A percentile compares a stretch with the other conserved stretches of the same genome.
These are phyloP conservation scores for Dynastes maya DNA, from an alignment of 2,888 invertebrate genomes.

Conservation along the genomic window DNA sequence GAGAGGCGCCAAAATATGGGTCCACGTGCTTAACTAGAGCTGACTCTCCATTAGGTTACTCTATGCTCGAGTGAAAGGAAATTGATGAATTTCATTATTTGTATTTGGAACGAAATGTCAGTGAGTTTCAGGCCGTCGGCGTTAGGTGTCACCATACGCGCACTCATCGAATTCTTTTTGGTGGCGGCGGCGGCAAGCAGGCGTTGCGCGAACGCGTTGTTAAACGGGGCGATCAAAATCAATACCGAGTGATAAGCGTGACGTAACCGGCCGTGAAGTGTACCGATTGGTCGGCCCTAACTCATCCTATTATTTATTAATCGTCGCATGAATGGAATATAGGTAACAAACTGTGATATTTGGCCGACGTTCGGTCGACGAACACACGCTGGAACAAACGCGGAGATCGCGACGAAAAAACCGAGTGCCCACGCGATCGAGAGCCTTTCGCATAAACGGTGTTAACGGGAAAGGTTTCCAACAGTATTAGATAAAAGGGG, in stretches of 20 bases:
- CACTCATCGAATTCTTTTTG: not conserved
- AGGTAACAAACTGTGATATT: conserved; percentile 67
- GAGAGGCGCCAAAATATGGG: no score
- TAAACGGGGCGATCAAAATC: conserved; percentile 64
- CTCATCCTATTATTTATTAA: conserved; percentile 75
- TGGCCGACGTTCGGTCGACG: conserved; percentile 63
- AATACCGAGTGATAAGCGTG: conserved; percentile 70
- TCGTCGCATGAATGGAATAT: conserved; percentile 71
- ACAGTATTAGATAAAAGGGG: no score
- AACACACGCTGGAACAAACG: conserved; percentile 57
- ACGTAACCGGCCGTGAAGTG: conserved; percentile 71
- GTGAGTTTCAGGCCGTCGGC: not conserved
- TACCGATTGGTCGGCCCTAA: conserved; percentile 72
- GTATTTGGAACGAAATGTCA: no score
- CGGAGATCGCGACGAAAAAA: conserved; percentile 25
- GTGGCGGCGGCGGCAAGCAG: not conserved
- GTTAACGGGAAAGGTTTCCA: no score
- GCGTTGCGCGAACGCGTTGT: not conserved
- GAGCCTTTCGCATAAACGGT: no score
- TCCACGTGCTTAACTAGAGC: no score
- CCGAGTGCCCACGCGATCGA: no score
- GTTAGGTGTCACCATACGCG: not conserved
- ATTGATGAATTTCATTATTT: no score
- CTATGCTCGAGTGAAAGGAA: no score
- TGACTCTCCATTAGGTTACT: no score